These are phyloP conservation scores for Diceros bicornis DNA, from an alignment of 2,797 vertebrate genomes.

Conservation along the genomic window DNA sequence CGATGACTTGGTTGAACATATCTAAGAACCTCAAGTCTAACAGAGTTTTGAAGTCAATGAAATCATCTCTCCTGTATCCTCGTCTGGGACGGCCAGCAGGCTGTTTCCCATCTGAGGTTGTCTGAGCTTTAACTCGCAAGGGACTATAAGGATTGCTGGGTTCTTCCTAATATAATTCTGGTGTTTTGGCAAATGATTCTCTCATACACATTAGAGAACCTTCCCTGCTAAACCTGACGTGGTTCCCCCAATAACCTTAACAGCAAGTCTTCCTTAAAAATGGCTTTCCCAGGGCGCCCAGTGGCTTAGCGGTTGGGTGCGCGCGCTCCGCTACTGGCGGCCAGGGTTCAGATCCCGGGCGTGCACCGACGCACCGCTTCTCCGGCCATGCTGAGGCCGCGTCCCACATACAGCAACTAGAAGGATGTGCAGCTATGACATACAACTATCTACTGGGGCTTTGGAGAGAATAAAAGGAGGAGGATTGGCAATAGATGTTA, in stretches of 20 bases:
- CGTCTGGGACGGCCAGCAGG: background rate
- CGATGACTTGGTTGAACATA: background rate
- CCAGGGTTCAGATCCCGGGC: too few species aligned
- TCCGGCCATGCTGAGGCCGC: too few species aligned
- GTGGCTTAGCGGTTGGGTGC: too few species aligned
- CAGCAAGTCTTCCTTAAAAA: background rate
- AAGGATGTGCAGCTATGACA: too few species aligned
- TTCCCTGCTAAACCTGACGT: background rate
- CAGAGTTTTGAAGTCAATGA: background rate
- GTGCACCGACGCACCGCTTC: too few species aligned
- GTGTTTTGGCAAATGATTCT: background rate
- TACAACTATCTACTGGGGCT: too few species aligned
- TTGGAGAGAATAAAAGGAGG: too few species aligned
- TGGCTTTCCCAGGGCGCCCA: background rate
- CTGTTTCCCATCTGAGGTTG: background rate
- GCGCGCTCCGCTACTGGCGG: too few species aligned
- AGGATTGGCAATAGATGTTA: too few species aligned
- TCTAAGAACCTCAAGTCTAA: constrained; percentile 13
- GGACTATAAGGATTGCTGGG: background rate
- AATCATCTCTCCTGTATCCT: background rate
- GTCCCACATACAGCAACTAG: too few species aligned
- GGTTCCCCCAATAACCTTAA: background rate
- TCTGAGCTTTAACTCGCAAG: background rate
- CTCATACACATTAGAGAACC: background rate
- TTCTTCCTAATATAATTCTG: background rate